phyloP scores from a whole-genome alignment of 2,797 vertebrate species.

The Danio kyathit region DNA sequence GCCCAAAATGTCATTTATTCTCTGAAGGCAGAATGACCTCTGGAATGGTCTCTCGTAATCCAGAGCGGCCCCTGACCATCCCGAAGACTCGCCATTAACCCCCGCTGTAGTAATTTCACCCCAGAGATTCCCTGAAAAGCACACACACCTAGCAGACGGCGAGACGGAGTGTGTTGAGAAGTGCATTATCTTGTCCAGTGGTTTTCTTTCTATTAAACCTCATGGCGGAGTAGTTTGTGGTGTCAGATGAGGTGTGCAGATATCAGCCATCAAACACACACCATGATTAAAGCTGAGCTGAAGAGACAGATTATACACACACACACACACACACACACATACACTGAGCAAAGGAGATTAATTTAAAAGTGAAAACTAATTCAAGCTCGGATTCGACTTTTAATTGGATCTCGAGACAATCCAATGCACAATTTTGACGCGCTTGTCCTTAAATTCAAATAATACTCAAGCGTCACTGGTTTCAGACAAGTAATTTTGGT shows the following conservation, averaged over 20 bases:
- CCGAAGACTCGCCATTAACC: constrained; percentile 46
- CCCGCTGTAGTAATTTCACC: constrained; percentile 52
- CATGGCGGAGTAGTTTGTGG: constrained; percentile 61
- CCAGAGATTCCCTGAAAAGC: constrained; percentile 52
- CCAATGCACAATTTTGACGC: background rate
- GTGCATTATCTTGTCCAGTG: constrained; percentile 65
- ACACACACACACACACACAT: constrained; percentile 49
- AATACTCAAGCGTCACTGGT: background rate
- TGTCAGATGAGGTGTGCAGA: constrained; percentile 75
- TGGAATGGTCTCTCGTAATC: constrained; percentile 57
- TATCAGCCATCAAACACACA: constrained; percentile 78
- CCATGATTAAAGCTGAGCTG: constrained; percentile 77
- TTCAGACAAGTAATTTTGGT: background rate
- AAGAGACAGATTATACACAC: constrained; percentile 72
- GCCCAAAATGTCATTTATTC: constrained; percentile 77
- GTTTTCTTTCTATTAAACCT: constrained; percentile 74
- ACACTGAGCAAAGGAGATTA: constrained; percentile 76
- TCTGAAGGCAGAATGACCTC: constrained; percentile 66
- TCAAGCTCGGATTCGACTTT: constrained; percentile 57
- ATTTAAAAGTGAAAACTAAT: constrained; percentile 77
- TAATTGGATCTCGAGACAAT: constrained; percentile 35
- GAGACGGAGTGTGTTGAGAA: constrained; percentile 41
- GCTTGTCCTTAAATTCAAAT: background rate
- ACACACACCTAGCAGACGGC: constrained; percentile 43
- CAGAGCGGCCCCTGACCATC: constrained; percentile 62